Conservation (phyloP, 2,797 vertebrate genomes). For the Luscinia luscinia region DNA sequence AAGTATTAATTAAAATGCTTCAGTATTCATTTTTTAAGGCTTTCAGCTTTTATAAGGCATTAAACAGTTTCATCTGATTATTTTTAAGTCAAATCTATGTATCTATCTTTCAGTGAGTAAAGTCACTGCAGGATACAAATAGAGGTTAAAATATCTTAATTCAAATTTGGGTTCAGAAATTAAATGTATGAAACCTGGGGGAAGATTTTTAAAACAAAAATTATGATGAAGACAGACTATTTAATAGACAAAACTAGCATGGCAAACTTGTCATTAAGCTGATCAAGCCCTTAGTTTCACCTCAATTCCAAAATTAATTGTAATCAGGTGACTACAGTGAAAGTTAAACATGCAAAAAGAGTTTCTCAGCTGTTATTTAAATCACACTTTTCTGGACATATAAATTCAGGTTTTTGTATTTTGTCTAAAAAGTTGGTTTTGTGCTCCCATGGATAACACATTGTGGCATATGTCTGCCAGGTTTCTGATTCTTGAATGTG, state of each 20-base stretch:
- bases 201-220: not conserved
- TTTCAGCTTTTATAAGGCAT: not conserved
- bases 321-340: not conserved
- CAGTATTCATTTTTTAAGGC: not conserved
- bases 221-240: not conserved
- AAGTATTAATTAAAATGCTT: not conserved
- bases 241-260: not conserved
- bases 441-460: not conserved
- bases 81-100: not conserved
- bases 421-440: not conserved
- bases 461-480: fast-evolving
- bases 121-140: not conserved
- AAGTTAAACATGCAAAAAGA: not conserved
- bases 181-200: not conserved
- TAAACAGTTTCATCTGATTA: not conserved
- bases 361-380: not conserved
- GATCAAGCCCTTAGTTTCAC: not conserved
- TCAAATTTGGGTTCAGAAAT: not conserved
- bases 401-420: not conserved
- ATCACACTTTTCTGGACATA: not conserved
- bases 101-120: not conserved
- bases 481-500: not conserved
- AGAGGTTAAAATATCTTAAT: not conserved
- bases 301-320: not conserved
- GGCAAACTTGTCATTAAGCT: not conserved